Evolutionary conservation across 2,113 vertebrate species (phyloP).

Genomic region (Seriola rivoliana): DNA sequence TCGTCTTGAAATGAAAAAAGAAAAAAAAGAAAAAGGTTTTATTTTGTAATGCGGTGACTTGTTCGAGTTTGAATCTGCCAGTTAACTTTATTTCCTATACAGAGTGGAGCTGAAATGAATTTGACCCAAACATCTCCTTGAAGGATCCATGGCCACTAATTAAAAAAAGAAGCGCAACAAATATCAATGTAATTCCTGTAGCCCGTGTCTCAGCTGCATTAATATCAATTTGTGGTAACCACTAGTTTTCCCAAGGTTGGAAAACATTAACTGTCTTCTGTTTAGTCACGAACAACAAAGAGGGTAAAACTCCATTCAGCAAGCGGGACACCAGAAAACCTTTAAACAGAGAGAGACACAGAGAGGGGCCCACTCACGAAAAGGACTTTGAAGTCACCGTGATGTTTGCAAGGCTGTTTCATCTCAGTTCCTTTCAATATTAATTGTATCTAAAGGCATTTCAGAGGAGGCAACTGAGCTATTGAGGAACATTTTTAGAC

Average conservation of each 20-base stretch:
- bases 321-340: constrained; percentile 13
- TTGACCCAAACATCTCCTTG: constrained; percentile 48
- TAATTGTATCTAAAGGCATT: constrained; percentile 61
- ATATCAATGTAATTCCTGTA: constrained; percentile 12
- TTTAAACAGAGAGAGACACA: constrained; percentile 13
- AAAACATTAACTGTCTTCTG: constrained; percentile 22
- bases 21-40: constrained; percentile 4
- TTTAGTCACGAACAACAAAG: constrained; percentile 16
- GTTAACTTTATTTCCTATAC: constrained; percentile 26
- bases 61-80: constrained; percentile 15
- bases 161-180: constrained; percentile 1
- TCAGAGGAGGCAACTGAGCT: constrained; percentile 30
- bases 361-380: constrained; percentile 23
- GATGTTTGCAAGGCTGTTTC: constrained; percentile 39
- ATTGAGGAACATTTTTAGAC: constrained; percentile 35
- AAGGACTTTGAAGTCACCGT: constrained; percentile 53
- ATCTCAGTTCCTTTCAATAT: constrained; percentile 46
- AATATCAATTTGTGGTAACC: constrained; percentile 27
- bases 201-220: constrained; percentile 15
- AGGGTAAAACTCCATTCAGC: constrained; percentile 11
- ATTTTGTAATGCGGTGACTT: constrained; percentile 12
- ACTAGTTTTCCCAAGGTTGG: constrained; percentile 18
- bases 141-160: constrained; percentile 28
- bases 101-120: constrained; percentile 34
- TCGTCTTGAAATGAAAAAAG: neutral